phyloP scores from a whole-genome alignment of 2,888 invertebrate species.

The Cyclophora albipunctata region DNA sequence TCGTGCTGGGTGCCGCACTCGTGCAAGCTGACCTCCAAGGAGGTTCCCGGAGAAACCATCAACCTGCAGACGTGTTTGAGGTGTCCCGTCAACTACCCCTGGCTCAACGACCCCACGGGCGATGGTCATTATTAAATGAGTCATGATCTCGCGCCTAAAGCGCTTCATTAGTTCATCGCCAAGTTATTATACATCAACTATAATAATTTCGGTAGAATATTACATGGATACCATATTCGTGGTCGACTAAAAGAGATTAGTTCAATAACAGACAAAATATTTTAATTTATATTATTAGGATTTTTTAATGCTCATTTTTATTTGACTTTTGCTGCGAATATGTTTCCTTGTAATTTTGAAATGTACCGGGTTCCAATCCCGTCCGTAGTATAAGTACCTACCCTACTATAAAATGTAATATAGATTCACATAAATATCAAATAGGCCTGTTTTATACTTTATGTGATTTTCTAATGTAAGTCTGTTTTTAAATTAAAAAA shows the following conservation, averaged over 20 bases:
- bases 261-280: slow-evolving; percentile 11
- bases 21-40: slow-evolving; percentile 93
- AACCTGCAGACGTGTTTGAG: slow-evolving; percentile 94
- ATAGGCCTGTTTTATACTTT: slow-evolving; percentile 73
- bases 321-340: slow-evolving; percentile 39
- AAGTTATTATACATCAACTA: slow-evolving; percentile 21
- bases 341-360: slow-evolving; percentile 61
- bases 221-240: slow-evolving; percentile 56
- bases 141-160: slow-evolving; percentile 62
- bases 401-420: slow-evolving; percentile 66
- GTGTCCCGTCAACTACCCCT: slow-evolving; percentile 96
- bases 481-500: slow-evolving; percentile 72
- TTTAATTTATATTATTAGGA: slow-evolving; percentile 8
- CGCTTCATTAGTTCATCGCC: slow-evolving; percentile 58
- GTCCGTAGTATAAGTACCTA: slow-evolving; percentile 73
- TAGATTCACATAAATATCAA: slow-evolving; percentile 75
- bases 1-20: slow-evolving; percentile 93
- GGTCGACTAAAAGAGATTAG: slow-evolving; percentile 18
- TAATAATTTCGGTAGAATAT: slow-evolving; percentile 51
- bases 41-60: slow-evolving; percentile 95
- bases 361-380: slow-evolving; percentile 75
- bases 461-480: slow-evolving; percentile 75
- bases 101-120: slow-evolving; percentile 94
- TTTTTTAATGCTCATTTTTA: background rate
- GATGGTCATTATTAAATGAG: slow-evolving; percentile 86